These are phyloP conservation scores for Digitonthophagus gazella DNA, from an alignment of 2,888 invertebrate genomes.

Conservation along the genomic window DNA sequence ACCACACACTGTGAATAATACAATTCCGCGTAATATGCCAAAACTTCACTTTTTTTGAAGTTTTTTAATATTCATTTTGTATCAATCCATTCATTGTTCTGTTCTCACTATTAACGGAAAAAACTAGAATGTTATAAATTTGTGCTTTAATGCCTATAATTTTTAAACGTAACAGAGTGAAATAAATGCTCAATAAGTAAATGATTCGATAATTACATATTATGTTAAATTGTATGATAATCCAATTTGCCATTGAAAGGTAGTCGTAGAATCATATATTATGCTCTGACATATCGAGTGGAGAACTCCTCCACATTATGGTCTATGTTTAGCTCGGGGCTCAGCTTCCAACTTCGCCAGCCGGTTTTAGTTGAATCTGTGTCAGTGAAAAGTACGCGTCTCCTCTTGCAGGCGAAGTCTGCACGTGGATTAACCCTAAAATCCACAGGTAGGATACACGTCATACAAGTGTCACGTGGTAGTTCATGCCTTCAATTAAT, in stretches of 20 bases:
- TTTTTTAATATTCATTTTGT: no score
- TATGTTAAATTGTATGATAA: background rate
- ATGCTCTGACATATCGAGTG: background rate
- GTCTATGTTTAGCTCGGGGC: slow-evolving; percentile 33
- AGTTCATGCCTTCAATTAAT: background rate
- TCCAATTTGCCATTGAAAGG: background rate
- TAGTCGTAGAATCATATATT: background rate
- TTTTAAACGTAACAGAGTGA: no score
- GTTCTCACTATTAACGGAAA: no score
- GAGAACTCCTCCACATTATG: slow-evolving; percentile 32
- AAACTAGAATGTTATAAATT: no score
- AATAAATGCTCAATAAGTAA: no score
- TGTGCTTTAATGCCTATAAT: no score
- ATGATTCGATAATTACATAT: no score
- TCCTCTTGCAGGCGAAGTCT: slow-evolving; percentile 39
- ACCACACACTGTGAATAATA: background rate
- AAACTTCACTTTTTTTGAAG: no score
- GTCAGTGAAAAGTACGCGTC: slow-evolving; percentile 44
- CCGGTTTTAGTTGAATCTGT: slow-evolving; percentile 41
- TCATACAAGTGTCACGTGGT: slow-evolving; percentile 29
- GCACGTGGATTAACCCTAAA: slow-evolving; percentile 43
- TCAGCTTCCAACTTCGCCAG: slow-evolving; percentile 22
- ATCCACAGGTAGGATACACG: slow-evolving; percentile 46
- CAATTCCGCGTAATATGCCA: background rate
- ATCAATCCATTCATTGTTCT: no score